These are phyloP conservation scores for Scarus forsteni DNA, from an alignment of 2,797 vertebrate genomes.

Conservation along the genomic window DNA sequence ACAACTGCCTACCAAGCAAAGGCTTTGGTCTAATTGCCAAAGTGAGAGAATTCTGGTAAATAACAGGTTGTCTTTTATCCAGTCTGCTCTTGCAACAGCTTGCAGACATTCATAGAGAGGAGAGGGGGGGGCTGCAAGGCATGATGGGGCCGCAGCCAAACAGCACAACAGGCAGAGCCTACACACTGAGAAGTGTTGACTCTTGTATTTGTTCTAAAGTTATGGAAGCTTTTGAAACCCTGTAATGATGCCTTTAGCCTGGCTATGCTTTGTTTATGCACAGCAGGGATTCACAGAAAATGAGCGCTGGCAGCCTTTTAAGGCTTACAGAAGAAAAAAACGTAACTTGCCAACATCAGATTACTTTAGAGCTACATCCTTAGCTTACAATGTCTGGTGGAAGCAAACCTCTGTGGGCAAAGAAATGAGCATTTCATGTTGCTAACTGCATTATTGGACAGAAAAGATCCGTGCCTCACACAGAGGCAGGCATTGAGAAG, in stretches of 20 bases:
- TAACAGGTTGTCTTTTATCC: constrained; percentile 80
- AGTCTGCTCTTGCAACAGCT: constrained; percentile 78
- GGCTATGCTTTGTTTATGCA: constrained; percentile 71
- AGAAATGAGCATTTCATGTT: constrained; percentile 24
- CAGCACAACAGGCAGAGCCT: constrained; percentile 65
- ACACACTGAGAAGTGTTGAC: constrained; percentile 58
- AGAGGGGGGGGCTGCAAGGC: constrained; percentile 60
- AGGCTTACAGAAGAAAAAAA: constrained; percentile 34
- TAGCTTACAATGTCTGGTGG: constrained; percentile 35
- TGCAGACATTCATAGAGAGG: constrained; percentile 65
- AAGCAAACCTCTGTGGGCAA: constrained; percentile 22
- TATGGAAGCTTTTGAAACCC: constrained; percentile 74
- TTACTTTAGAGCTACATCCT: constrained; percentile 60
- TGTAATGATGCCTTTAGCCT: constrained; percentile 76
- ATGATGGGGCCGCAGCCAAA: constrained; percentile 75
- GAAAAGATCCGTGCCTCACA: constrained; percentile 36
- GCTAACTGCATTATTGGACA: constrained; percentile 41
- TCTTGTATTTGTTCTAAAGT: constrained; percentile 76
- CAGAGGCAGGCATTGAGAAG: constrained; percentile 46
- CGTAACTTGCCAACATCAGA: constrained; percentile 64
- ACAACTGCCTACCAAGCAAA: constrained; percentile 59
- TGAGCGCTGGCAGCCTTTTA: constrained; percentile 69
- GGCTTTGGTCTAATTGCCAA: constrained; percentile 71
- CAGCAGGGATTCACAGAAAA: constrained; percentile 70
- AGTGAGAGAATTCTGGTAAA: constrained; percentile 72